Conservation (phyloP, 2,888 invertebrate species). For the Pycnomerus fuliginosus region DNA sequence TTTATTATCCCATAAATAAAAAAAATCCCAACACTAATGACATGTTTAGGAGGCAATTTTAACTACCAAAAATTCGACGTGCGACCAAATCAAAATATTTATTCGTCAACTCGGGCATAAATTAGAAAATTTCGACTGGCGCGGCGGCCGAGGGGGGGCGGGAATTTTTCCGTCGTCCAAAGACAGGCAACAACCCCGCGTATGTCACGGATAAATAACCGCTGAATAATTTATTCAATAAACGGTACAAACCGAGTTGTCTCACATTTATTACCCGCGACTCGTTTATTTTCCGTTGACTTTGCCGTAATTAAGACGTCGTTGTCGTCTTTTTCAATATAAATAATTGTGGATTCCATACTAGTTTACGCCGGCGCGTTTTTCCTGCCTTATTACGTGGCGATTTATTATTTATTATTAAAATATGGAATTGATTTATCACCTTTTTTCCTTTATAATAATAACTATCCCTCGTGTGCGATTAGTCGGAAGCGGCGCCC, state of each 20-base stretch:
- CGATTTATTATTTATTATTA: constrained; percentile 17
- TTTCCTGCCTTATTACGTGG: constrained; percentile 18
- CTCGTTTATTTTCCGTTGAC: constrained; percentile 18
- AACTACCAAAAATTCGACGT: too few relatives aligned
- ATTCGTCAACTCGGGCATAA: too few relatives aligned
- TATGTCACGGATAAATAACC: constrained; percentile 1
- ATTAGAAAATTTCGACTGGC: too few relatives aligned
- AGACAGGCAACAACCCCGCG: too few relatives aligned
- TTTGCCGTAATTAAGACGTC: constrained; percentile 19
- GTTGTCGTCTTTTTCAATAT: constrained; percentile 18
- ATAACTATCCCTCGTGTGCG: neutral
- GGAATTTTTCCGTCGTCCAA: too few relatives aligned
- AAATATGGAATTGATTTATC: constrained; percentile 16
- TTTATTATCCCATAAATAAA: too few relatives aligned
- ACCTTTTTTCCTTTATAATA: constrained; percentile 6
- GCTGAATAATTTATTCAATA: constrained; percentile 17
- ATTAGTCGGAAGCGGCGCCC: too few relatives aligned
- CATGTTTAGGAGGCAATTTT: too few relatives aligned
- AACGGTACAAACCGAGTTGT: constrained; percentile 19
- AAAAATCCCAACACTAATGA: too few relatives aligned
- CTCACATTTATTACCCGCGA: constrained; percentile 19
- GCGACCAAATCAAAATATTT: too few relatives aligned
- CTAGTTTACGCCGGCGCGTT: constrained; percentile 18
- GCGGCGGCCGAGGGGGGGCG: too few relatives aligned
- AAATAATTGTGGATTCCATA: constrained; percentile 18